These are phyloP conservation scores for Ivindomyrus marchei DNA, from an alignment of 2,113 vertebrate species.

Conservation along the genomic window DNA sequence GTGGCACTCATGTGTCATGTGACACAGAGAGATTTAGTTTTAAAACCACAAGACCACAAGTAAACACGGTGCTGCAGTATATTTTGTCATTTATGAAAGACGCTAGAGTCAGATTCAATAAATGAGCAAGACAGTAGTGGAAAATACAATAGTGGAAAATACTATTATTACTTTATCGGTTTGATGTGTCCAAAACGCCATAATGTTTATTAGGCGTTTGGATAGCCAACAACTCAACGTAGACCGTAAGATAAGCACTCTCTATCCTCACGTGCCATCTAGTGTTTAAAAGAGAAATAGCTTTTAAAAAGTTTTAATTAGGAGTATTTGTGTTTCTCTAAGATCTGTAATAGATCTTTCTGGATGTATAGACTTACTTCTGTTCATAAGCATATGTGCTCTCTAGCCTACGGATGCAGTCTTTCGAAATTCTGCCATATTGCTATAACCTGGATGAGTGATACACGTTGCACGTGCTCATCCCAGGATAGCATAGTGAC, in stretches of 20 bases:
- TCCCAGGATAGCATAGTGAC: neutral
- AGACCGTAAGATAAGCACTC: neutral
- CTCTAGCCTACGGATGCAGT: neutral
- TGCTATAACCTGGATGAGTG: neutral
- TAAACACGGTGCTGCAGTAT: neutral
- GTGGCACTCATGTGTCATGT: neutral
- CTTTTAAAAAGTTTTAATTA: neutral
- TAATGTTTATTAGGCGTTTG: neutral
- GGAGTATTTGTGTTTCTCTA: neutral
- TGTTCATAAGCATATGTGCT: neutral
- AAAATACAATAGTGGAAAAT: neutral
- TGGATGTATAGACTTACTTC: neutral
- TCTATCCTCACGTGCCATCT: slow-evolving; percentile 14
- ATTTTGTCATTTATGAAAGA: neutral
- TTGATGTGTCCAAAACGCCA: neutral
- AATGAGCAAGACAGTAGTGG: neutral
- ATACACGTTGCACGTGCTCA: neutral
- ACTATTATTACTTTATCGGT: neutral
- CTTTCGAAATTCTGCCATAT: neutral
- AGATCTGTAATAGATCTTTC: neutral
- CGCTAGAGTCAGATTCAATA: neutral
- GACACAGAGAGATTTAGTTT: neutral
- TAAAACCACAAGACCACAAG: neutral
- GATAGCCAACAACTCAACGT: neutral
- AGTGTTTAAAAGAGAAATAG: neutral